These are phyloP conservation scores for Agriopis leucophaearia DNA, from an alignment of 2,888 invertebrate species.

Conservation along the genomic window DNA sequence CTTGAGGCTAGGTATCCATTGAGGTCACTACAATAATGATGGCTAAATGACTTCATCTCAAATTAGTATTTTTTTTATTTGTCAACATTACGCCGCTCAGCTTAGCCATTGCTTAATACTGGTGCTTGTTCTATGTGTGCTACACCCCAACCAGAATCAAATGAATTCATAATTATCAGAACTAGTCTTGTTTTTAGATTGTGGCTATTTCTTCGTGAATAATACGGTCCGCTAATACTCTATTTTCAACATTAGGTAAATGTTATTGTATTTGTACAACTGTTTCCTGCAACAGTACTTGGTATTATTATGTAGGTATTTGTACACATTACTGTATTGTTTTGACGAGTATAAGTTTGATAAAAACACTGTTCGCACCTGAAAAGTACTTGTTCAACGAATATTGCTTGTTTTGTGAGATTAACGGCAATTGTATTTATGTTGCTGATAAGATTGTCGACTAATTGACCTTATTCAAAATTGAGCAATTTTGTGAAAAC, in stretches of 20 bases:
- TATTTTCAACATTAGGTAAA: background rate
- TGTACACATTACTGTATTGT: background rate
- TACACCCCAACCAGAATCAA: background rate
- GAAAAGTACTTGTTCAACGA: background rate
- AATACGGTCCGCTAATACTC: background rate
- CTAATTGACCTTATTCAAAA: slow-evolving; percentile 5
- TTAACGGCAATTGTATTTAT: slow-evolving; percentile 7
- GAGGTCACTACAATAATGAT: too few relatives aligned
- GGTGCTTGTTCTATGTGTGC: too few relatives aligned
- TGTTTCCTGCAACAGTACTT: slow-evolving; percentile 5
- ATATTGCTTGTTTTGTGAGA: slow-evolving; percentile 7
- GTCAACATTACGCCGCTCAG: too few relatives aligned
- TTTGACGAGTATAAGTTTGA: background rate
- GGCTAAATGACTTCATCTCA: background rate
- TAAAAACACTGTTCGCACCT: slow-evolving; percentile 1
- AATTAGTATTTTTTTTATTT: background rate
- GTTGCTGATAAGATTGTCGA: background rate
- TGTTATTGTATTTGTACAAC: slow-evolving; percentile 2
- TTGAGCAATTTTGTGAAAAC: background rate
- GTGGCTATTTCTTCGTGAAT: background rate
- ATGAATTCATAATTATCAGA: background rate
- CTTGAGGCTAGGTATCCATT: too few relatives aligned
- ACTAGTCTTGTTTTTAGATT: background rate
- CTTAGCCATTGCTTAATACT: too few relatives aligned
- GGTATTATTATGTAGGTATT: background rate